Evolutionary conservation across 2,113 vertebrate species (phyloP).

Genomic region (Syngnathoides biaculeatus): DNA sequence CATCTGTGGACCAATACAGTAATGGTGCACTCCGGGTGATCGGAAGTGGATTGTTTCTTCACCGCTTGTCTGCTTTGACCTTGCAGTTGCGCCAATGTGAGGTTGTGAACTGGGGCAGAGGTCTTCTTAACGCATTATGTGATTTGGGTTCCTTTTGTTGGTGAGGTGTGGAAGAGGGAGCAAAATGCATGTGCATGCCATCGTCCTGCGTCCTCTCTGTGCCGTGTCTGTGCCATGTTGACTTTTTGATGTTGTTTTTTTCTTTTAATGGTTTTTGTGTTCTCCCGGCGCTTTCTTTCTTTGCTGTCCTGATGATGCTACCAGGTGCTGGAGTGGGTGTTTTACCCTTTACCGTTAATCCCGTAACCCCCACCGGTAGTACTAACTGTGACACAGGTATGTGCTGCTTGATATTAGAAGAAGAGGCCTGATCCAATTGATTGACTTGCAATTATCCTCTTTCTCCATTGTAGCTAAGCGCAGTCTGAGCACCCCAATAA

Average conservation of each 20-base stretch:
- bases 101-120: slow-evolving; percentile 42
- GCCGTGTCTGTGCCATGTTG: slow-evolving; percentile 33
- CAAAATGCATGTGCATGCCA: slow-evolving; percentile 57
- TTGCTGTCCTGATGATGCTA: slow-evolving; percentile 77
- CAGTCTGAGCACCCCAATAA: slow-evolving; percentile 19
- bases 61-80: slow-evolving; percentile 63
- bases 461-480: background rate
- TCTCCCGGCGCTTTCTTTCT: slow-evolving; percentile 56
- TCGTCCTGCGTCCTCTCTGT: slow-evolving; percentile 31
- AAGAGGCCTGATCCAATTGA: background rate
- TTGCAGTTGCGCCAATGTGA: slow-evolving; percentile 43
- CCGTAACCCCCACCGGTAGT: slow-evolving; percentile 91
- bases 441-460: background rate
- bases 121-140: slow-evolving; percentile 41
- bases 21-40: slow-evolving; percentile 6
- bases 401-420: slow-evolving; percentile 1
- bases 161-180: slow-evolving; percentile 24
- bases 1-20: slow-evolving; percentile 2
- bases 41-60: slow-evolving; percentile 8
- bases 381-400: slow-evolving; percentile 98
- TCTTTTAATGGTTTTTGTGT: slow-evolving; percentile 70
- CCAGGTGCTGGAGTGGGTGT: slow-evolving; percentile 93
- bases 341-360: slow-evolving; percentile 92
- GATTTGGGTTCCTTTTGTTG: slow-evolving; percentile 45
- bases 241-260: slow-evolving; percentile 31